These are phyloP conservation scores for Syrrhaptes paradoxus DNA, from an alignment of 2,113 vertebrate species.

Conservation along the genomic window DNA sequence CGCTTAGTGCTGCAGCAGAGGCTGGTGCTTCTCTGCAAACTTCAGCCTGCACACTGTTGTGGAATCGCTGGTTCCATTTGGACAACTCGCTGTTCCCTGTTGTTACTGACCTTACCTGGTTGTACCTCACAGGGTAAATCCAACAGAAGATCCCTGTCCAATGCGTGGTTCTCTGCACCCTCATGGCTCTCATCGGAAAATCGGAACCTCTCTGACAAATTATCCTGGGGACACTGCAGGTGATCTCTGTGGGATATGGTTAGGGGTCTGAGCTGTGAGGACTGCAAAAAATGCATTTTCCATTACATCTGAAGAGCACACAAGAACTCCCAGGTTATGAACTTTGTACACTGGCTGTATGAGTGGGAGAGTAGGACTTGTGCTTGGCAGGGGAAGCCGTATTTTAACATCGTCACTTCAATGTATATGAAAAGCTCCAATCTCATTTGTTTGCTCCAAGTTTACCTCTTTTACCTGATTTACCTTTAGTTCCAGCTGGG, in stretches of 20 bases:
- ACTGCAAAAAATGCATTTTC: neutral
- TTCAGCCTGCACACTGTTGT: neutral
- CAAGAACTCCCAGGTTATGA: neutral
- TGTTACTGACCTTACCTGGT: neutral
- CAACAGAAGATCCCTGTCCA: neutral
- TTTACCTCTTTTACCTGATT: neutral
- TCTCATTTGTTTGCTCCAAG: rapidly evolving
- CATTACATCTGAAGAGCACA: neutral
- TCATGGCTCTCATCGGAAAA: rapidly evolving
- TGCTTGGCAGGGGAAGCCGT: neutral
- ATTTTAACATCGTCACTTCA: neutral
- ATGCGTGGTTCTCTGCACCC: rapidly evolving
- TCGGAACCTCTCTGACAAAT: neutral
- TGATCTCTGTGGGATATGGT: neutral
- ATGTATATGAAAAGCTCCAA: neutral
- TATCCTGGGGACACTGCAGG: neutral
- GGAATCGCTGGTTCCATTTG: neutral
- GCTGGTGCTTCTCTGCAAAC: neutral
- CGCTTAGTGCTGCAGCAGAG: neutral
- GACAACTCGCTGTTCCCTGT: neutral
- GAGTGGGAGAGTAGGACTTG: neutral
- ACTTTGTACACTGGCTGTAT: neutral
- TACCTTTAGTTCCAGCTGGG: neutral
- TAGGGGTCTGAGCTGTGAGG: neutral
- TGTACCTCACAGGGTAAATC: neutral